phyloP scores from a whole-genome alignment of 2,113 vertebrate genomes.

The Rattus rattus region DNA sequence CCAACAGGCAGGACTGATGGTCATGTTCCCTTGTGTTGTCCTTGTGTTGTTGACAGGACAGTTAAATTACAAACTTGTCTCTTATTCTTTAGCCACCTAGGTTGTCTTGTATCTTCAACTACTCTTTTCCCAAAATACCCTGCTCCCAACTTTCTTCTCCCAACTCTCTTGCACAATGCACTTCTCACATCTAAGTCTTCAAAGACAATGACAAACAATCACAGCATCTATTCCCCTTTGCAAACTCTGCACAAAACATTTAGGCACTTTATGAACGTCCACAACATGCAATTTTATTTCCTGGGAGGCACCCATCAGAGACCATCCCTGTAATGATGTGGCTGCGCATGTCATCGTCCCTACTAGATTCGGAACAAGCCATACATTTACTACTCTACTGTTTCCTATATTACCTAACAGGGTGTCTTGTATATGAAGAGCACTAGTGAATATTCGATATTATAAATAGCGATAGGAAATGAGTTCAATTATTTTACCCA shows the following conservation, averaged over 20 bases:
- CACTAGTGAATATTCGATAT: background rate
- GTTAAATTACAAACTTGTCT: background rate
- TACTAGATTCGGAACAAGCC: background rate
- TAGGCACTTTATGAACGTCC: background rate
- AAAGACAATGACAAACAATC: slow-evolving; percentile 11
- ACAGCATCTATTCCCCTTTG: background rate
- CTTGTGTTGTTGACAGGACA: background rate
- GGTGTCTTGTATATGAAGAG: background rate
- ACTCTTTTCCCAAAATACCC: background rate
- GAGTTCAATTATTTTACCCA: background rate
- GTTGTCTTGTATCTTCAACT: slow-evolving; percentile 19
- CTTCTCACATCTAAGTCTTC: background rate
- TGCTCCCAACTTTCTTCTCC: background rate
- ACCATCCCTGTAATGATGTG: background rate
- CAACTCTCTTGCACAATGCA: background rate
- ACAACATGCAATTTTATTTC: background rate
- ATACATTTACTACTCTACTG: slow-evolving; percentile 24
- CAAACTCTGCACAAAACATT: background rate
- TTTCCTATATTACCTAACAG: background rate
- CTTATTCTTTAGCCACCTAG: background rate
- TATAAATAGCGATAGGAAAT: slow-evolving; percentile 19
- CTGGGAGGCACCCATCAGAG: background rate
- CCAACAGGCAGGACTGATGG: background rate
- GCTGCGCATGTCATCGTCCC: background rate
- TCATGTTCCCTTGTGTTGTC: background rate